A percentile compares a stretch with the other conserved stretches of the same genome.
Evolutionary conservation across 2,888 invertebrate species (phyloP).

Genomic region (Sinopyrophorus schimmeli): DNA sequence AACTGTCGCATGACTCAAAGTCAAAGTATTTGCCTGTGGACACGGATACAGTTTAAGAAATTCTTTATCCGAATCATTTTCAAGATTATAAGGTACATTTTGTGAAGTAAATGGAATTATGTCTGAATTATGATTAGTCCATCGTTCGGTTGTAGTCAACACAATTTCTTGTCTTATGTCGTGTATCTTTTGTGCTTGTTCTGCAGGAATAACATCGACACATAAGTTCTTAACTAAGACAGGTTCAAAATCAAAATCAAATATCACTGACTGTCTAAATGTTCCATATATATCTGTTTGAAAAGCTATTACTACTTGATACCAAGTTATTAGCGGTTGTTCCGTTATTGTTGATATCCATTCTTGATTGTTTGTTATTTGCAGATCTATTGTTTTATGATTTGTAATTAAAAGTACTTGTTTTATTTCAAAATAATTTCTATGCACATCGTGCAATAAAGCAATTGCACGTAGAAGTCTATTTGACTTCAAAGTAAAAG

Average conservation of each 20-base stretch:
- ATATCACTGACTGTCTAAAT: slow-evolving; percentile 76
- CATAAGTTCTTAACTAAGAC: slow-evolving; percentile 69
- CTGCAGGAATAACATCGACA: slow-evolving; percentile 74
- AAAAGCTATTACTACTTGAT: slow-evolving; percentile 63
- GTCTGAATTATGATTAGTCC: slow-evolving; percentile 59
- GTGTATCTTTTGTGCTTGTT: slow-evolving; percentile 66
- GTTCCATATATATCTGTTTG: slow-evolving; percentile 75
- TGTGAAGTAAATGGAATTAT: slow-evolving; percentile 48
- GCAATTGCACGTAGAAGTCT: slow-evolving; percentile 64
- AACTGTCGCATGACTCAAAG: slow-evolving; percentile 69
- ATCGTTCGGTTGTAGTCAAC: slow-evolving; percentile 62
- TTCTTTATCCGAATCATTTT: slow-evolving; percentile 59
- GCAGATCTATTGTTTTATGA: slow-evolving; percentile 37
- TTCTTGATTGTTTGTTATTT: slow-evolving; percentile 51
- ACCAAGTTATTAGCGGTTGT: slow-evolving; percentile 52
- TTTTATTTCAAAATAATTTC: slow-evolving; percentile 68
- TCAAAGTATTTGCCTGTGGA: slow-evolving; percentile 67
- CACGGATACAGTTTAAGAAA: slow-evolving; percentile 66
- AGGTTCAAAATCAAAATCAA: slow-evolving; percentile 71
- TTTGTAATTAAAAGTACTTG: slow-evolving; percentile 48
- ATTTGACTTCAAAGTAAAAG: slow-evolving; percentile 60
- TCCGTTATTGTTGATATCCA: slow-evolving; percentile 27
- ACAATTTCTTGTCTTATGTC: slow-evolving; percentile 67
- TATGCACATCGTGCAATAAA: slow-evolving; percentile 69
- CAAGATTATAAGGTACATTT: slow-evolving; percentile 35